phyloP scores from a whole-genome alignment of 2,888 invertebrate species.

The Eupsilia transversa region DNA sequence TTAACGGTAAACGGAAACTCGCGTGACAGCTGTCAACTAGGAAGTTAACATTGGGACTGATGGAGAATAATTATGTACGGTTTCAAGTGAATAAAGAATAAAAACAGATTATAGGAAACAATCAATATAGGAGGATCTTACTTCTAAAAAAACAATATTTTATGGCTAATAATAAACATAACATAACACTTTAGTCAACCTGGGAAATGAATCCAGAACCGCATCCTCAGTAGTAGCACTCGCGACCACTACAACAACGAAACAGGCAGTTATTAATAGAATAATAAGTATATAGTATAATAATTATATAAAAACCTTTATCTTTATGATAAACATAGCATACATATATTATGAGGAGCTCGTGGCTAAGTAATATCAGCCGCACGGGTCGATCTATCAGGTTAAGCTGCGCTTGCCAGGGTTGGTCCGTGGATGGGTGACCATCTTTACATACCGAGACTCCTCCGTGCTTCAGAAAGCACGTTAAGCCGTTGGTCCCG shows the following conservation, averaged over 20 bases:
- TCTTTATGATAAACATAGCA: too few relatives aligned
- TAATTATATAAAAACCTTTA: too few relatives aligned
- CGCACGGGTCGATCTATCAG: too few relatives aligned
- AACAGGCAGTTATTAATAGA: background rate
- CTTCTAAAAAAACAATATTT: background rate
- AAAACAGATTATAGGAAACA: background rate
- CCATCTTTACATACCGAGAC: too few relatives aligned
- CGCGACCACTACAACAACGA: background rate
- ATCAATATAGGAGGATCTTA: background rate
- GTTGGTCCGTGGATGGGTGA: too few relatives aligned
- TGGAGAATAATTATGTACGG: background rate
- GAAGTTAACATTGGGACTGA: background rate
- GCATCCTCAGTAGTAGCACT: background rate
- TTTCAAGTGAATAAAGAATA: background rate
- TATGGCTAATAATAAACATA: background rate
- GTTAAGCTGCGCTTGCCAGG: too few relatives aligned
- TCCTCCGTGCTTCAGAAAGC: too few relatives aligned
- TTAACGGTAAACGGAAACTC: constrained; percentile 24
- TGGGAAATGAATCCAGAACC: background rate
- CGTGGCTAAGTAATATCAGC: too few relatives aligned
- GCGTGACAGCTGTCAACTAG: constrained; percentile 43
- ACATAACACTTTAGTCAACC: background rate
- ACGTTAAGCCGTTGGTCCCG: too few relatives aligned
- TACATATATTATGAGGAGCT: too few relatives aligned
- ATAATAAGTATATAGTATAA: background rate